Percentiles rank a stretch among this genome's conserved stretches.
phyloP scores from a whole-genome alignment of 2,888 invertebrate species.

The Encarsia formosa region DNA sequence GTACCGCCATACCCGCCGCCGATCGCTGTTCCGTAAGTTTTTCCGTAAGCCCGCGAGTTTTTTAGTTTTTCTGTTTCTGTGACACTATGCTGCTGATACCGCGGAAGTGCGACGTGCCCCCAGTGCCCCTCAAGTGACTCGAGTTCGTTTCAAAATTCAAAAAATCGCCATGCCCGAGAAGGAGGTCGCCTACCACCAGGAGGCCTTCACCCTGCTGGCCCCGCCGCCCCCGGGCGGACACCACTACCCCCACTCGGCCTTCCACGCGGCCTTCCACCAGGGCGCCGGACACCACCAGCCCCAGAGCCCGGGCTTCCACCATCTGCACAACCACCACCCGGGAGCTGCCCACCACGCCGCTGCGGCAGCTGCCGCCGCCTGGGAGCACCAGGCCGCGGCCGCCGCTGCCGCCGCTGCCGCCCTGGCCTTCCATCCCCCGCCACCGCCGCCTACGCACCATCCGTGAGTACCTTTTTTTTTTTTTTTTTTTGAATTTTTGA shows the following conservation, averaged over 20 bases:
- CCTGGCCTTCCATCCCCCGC: slow-evolving; percentile 56
- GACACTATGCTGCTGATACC: background rate
- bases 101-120: background rate
- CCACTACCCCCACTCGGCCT: slow-evolving; percentile 47
- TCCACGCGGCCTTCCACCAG: slow-evolving; percentile 48
- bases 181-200: slow-evolving; percentile 59
- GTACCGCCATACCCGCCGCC: slow-evolving; percentile 50
- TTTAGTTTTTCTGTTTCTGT: background rate
- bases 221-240: slow-evolving; percentile 48
- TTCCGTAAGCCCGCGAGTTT: background rate
- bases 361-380: slow-evolving; percentile 51
- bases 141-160: too few relatives aligned
- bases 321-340: slow-evolving; percentile 42
- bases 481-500: background rate
- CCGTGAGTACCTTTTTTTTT: slow-evolving; percentile 37
- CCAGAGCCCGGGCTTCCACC: slow-evolving; percentile 47
- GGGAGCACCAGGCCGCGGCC: slow-evolving; percentile 62
- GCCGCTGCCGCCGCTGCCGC: slow-evolving; percentile 63
- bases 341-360: slow-evolving; percentile 48
- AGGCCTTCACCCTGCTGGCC: slow-evolving; percentile 51
- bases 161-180: slow-evolving; percentile 59
- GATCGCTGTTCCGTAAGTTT: background rate
- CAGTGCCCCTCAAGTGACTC: too few relatives aligned
- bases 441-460: slow-evolving; percentile 47
- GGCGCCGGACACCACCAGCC: slow-evolving; percentile 54